Evolutionary conservation across 2,797 vertebrate genomes (phyloP).

Genomic region (Tapirus indicus): DNA sequence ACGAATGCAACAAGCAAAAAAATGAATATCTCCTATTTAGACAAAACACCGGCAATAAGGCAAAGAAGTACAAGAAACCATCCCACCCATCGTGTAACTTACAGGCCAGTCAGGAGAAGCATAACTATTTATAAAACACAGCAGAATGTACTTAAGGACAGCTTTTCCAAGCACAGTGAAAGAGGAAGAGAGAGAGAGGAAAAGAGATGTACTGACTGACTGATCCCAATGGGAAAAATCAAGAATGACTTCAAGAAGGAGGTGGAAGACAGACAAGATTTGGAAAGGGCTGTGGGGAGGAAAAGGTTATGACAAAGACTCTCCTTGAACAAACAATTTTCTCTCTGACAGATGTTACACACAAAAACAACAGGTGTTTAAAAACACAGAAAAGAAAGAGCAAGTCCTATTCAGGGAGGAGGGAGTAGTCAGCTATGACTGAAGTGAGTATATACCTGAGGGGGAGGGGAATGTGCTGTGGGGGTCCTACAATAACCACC

Average conservation of each 20-base stretch:
- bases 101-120: neutral
- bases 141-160: neutral
- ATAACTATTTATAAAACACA: neutral
- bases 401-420: neutral
- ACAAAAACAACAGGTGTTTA: neutral
- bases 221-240: neutral
- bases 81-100: neutral
- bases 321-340: neutral
- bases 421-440: neutral
- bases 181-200: neutral
- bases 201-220: too few species aligned
- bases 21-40: neutral
- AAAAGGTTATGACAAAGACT: neutral
- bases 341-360: neutral
- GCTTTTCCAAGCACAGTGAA: neutral
- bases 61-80: neutral
- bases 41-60: neutral
- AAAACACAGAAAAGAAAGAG: neutral
- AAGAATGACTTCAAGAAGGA: neutral
- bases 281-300: neutral
- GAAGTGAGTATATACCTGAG: rapidly evolving
- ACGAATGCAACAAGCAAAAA: neutral
- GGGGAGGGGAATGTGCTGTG: too few species aligned
- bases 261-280: neutral
- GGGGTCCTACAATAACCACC: too few species aligned